Evolutionary conservation across 2,797 vertebrate genomes (phyloP), one percentile per base, ranked within the genome.

Genomic region (Scarus forsteni): DNA sequence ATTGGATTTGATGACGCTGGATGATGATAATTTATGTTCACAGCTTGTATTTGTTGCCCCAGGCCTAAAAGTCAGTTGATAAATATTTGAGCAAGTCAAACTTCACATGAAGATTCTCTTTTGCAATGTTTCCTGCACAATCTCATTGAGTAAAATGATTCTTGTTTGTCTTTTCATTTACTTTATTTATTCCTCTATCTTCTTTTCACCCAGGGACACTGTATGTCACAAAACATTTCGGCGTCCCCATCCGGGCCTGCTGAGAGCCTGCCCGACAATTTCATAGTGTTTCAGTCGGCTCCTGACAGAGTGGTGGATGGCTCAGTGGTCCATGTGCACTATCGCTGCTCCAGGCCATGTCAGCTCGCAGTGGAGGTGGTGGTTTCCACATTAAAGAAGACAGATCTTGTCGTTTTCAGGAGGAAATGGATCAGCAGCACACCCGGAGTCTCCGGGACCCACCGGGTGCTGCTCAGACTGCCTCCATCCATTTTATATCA

Each of bases 341-440:
- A 96, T 85, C 90, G 84, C 15, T 99, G 98, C 91, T 94, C 95
- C 42, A 80, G 85, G 80, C 95, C 95, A 34, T 98, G 97, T 82
- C 81, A 88, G 27, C 63, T 98, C 34, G 87, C 72, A n/a, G 58
- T 98, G 73, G 96, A 98, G 88, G 94, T 95, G 0, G 84, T 95
- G 0, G 87, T 95, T 53, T 95, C 96, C 3, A 95, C 94, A 0
- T 94, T 95, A 73, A 93, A 89, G 75, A 91, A 88, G 83, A 94
- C 89, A 55, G 94, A 93, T 80, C 86, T 95, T 14, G 85, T 93
- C 0, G 91, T 97, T 42, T 98, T 96, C 73, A 96, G 94, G 78
- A 96, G 87, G 75, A 93, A 89, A 43, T 98, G 97, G 96, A 95
- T 90, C 78, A 92, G 94, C 5, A 85, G 88, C 67, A 86, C 80